Base-by-base conservation (phyloP, 2,888 invertebrate species). In the Chorisops tibialis region DNA sequence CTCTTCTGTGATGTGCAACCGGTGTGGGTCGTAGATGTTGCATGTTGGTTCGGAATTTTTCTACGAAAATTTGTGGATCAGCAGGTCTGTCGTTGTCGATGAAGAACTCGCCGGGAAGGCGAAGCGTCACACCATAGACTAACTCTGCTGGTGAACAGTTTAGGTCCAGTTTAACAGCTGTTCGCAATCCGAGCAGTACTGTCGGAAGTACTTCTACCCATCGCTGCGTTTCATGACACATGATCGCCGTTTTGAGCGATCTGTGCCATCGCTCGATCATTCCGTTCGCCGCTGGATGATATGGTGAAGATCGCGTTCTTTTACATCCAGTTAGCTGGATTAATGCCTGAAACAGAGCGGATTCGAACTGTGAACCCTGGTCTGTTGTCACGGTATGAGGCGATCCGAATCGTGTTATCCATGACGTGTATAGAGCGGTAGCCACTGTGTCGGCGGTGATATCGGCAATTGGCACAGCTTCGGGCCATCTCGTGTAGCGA, bases 261-360 rank as follows among this genome's bases (percentile, higher is more conserved):
- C 78, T 67, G 65, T 80, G 79, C 60, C 74, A 72, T 3, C 76
- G 66, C 64, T 79, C 76, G 4, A 79, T 68, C 62, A 75, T 68
- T 1, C 76, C 76, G 51, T 79, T 78, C 0, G 73, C 65, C 38
- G 68, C 66, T 19, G 77, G 74, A 63, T 76, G 74, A 64, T 75
- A 74, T 4, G 72, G 65, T 0, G 74, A 71, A 4, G 71, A 73
- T 30, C 65, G 61, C n/a, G 56, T 65, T 64, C 66, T 67, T 65
- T 70, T 68, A 52, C 59, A 65, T 62, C 68, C 69, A 66, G 69
- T 65, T 64, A 69, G 65, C 64, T 67, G n/a, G n/a, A n/a, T n/a
- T n/a, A n/a, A n/a, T n/a, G n/a, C n/a, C n/a, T n/a, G n/a, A n/a
- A n/a, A n/a, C n/a, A n/a, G n/a, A n/a, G n/a, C n/a, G n/a, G n/a